phyloP scores from a whole-genome alignment of 2,888 invertebrate genomes.

The Nomada lathburiana region DNA sequence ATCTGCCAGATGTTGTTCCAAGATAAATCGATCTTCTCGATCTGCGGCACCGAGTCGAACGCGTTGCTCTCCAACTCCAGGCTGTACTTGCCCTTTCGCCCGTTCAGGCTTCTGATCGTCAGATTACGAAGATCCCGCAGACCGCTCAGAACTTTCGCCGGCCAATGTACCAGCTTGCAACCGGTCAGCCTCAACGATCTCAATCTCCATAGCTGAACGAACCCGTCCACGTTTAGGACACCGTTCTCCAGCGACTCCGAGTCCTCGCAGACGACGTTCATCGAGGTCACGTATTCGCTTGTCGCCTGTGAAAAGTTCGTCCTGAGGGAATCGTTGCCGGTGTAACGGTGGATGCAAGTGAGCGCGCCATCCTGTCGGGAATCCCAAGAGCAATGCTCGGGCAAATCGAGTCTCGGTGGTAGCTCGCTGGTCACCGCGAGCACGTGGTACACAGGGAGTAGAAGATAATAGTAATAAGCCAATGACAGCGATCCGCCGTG shows the following conservation, averaged over 20 bases:
- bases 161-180: constrained; percentile 94
- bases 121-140: constrained; percentile 93
- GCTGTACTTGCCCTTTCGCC: constrained; percentile 86
- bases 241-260: constrained; percentile 61
- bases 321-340: constrained; percentile 86
- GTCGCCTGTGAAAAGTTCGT: constrained; percentile 93
- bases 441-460: constrained; percentile 75
- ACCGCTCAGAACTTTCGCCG: constrained; percentile 91
- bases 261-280: constrained; percentile 77
- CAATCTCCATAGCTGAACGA: constrained; percentile 92
- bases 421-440: constrained; percentile 83
- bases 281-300: constrained; percentile 86
- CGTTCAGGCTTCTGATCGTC: constrained; percentile 93
- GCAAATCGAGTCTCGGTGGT: constrained; percentile 90
- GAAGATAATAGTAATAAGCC: constrained; percentile 59
- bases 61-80: constrained; percentile 92
- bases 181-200: constrained; percentile 93
- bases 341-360: constrained; percentile 85
- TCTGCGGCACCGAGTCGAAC: constrained; percentile 90
- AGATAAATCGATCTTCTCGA: constrained; percentile 94
- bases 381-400: constrained; percentile 93
- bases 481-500: constrained; percentile 55
- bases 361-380: constrained; percentile 81
- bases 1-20: constrained; percentile 96
- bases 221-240: constrained; percentile 85